Evolutionary conservation across 1,140 invertebrate species (phyloP).

Genomic region (Drosophila lacertosa): DNA sequence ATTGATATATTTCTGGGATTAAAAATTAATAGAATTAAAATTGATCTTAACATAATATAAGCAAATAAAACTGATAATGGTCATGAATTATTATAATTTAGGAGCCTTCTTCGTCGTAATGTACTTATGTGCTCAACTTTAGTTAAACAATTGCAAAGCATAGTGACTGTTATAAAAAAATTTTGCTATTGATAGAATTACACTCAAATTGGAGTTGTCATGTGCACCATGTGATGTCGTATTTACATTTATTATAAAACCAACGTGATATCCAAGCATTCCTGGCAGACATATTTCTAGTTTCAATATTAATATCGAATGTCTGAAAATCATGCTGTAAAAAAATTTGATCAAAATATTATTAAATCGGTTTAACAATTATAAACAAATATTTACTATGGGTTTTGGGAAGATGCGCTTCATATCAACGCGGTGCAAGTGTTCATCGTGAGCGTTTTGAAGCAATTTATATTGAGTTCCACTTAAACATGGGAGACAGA

Average conservation of each 20-base stretch:
- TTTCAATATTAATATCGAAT: constrained; percentile 54
- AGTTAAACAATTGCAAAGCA: no score
- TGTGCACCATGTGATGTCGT: constrained; percentile 69
- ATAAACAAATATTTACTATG: constrained; percentile 86
- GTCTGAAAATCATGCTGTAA: constrained; percentile 44
- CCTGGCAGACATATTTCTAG: constrained; percentile 48
- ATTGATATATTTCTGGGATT: no score
- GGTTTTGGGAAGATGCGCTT: constrained; percentile 91
- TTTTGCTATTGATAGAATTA: no score
- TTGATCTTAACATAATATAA: no score
- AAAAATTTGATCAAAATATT: not conserved
- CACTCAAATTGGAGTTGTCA: constrained; percentile 6
- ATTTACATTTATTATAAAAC: constrained; percentile 76
- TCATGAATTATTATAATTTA: no score
- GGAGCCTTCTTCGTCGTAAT: no score
- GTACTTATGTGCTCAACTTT: no score
- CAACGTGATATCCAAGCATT: constrained; percentile 71
- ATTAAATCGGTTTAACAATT: not conserved
- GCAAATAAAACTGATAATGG: no score
- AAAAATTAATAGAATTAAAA: no score
- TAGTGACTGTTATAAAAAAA: no score
- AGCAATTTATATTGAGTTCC: constrained; percentile 86
- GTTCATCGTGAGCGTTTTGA: constrained; percentile 90
- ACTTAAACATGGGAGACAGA: constrained; percentile 92
- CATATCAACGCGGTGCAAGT: constrained; percentile 91